Evolutionary conservation across 35 echinoderm and acorn worm genomes (phyloP), one percentile per base, ranked within the genome.

Genomic region (Lytechinus variegatus): DNA sequence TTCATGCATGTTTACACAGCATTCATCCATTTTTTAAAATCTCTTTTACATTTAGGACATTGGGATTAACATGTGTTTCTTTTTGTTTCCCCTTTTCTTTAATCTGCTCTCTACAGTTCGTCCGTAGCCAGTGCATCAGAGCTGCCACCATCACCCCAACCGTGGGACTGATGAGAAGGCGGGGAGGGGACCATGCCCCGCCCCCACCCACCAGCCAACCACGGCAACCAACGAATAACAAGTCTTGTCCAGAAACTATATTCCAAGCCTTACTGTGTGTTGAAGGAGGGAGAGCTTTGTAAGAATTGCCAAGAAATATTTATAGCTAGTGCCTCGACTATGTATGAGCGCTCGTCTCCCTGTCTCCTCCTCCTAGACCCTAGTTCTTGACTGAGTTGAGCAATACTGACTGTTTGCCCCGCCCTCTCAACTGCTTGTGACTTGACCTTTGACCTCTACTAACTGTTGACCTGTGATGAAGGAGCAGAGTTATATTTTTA

Each of bases 41-140:
- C 33, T 44, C 33, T 44, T 44, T 0, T 44, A 44, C 33, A 2
- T 44, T 1, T 52, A 86, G 10, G 7, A 33, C 14, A 6, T 53
- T 89, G 19, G 24, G 10, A 28, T 54, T 52, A 79, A 79, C 66
- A n/a, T n/a, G n/a, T 79, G 60, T 87, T 93, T 95, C 3, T 54
- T 52, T 57, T 72, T 55, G 14, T 54, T 9, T 96, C 95, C 29
- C 72, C 87, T 55, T 91, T 53, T 86, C 24, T 61, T 95, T 94
- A 21, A 56, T 96, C 94, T 89, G 6, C 16, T 54, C 27, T 95
- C 28, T 92, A 57, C 96, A 99, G 98, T 96, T 99, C 98, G 6
- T 99, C 98, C 95, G 98, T 99, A 94, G 98, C 98, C 52, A 99
- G 98, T 97, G 97, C 98, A 29, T 97, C 98, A 33, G 98, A 99